Conservation (phyloP, 2,888 invertebrate species). For the Euzophera pinguis region DNA sequence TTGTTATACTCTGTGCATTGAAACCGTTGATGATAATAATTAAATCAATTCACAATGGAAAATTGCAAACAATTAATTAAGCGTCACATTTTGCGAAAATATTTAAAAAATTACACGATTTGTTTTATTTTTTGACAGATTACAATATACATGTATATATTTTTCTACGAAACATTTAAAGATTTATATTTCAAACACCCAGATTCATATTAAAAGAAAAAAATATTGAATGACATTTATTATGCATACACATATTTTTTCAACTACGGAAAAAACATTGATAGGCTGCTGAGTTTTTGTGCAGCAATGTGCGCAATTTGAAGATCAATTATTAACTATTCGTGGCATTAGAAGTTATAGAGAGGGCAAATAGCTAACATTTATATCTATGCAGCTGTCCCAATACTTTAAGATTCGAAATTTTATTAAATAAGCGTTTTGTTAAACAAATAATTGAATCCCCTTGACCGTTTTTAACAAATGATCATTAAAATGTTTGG, state of each 20-base stretch:
- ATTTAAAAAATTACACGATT: no score
- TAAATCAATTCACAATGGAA: neutral
- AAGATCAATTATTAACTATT: neutral
- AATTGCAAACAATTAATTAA: neutral
- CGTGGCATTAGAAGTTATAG: slow-evolving; percentile 3
- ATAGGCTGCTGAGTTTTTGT: slow-evolving; percentile 23
- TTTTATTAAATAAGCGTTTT: no score
- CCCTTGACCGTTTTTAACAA: no score
- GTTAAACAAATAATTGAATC: no score
- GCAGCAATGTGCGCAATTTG: slow-evolving; percentile 24
- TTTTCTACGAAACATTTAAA: neutral
- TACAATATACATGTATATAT: neutral
- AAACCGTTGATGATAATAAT: neutral
- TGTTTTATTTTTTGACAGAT: no score
- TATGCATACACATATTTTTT: slow-evolving; percentile 24
- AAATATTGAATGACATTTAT: neutral
- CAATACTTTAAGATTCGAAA: neutral
- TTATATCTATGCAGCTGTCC: neutral
- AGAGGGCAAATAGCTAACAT: slow-evolving; percentile 12
- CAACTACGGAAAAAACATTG: slow-evolving; percentile 29
- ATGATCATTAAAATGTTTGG: no score
- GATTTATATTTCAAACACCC: neutral
- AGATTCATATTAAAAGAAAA: neutral
- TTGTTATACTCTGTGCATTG: neutral
- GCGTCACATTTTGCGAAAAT: neutral